Evolutionary conservation across 1,140 invertebrate species (phyloP).

Genomic region (Eupristina koningsbergeri): DNA sequence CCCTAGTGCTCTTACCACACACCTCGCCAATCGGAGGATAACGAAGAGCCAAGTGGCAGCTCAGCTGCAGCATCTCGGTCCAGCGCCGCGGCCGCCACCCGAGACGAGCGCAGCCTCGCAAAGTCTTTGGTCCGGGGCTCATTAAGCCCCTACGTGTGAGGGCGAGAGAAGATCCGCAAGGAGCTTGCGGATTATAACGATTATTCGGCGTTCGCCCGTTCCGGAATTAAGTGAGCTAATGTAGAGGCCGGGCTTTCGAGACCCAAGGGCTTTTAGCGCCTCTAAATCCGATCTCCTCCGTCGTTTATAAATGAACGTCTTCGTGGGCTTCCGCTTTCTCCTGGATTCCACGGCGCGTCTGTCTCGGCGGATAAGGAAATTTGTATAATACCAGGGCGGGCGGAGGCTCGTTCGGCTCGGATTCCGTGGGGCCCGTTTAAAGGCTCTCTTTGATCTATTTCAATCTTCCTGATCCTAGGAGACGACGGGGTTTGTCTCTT

Average conservation of each 20-base stretch:
- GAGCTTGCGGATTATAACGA: constrained; percentile 33
- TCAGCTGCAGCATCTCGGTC: background rate
- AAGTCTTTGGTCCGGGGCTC: background rate
- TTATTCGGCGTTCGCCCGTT: constrained; percentile 48
- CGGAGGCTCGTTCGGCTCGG: background rate
- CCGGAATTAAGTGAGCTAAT: constrained; percentile 58
- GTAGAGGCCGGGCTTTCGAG: constrained; percentile 47
- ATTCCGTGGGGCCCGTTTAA: background rate
- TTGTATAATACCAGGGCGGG: background rate
- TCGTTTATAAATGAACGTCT: constrained; percentile 1
- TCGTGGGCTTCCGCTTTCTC: constrained; percentile 39
- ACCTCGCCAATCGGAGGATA: background rate
- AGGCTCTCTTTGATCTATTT: constrained; percentile 47
- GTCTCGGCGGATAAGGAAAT: background rate
- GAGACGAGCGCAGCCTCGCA: background rate
- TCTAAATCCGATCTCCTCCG: constrained; percentile 31
- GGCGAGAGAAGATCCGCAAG: background rate
- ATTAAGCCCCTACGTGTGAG: constrained; percentile 45
- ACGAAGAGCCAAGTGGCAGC: background rate
- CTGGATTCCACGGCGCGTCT: background rate
- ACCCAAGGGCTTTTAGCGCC: constrained; percentile 40
- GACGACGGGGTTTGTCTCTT: constrained; percentile 22
- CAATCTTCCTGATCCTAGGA: background rate
- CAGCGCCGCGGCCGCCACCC: background rate
- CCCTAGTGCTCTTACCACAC: background rate